Percentiles rank a stretch among this genome's conserved stretches.
phyloP scores from a whole-genome alignment of 2,113 vertebrate genomes.

The Mesoclemmys tuberculata region DNA sequence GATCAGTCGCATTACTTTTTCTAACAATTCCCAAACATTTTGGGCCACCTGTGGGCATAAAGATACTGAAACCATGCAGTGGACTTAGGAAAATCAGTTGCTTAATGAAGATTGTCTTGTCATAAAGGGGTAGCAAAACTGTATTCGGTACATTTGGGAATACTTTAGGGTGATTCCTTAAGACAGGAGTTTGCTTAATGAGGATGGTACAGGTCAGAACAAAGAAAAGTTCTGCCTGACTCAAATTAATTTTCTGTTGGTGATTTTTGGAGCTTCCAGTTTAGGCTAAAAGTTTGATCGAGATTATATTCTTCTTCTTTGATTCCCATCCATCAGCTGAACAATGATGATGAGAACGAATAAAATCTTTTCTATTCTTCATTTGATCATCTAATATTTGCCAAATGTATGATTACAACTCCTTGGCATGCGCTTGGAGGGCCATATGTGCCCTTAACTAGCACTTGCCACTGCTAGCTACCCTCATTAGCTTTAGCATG shows the following conservation, averaged over 20 bases:
- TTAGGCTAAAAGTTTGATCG: neutral
- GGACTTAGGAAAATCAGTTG: neutral
- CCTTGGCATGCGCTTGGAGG: neutral
- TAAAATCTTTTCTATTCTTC: neutral
- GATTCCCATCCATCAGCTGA: neutral
- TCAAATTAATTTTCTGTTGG: neutral
- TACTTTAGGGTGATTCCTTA: neutral
- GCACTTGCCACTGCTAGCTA: neutral
- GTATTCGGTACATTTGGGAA: neutral
- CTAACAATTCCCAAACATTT: neutral
- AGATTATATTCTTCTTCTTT: neutral
- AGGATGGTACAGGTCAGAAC: neutral
- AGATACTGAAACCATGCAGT: neutral
- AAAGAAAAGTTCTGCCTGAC: neutral
- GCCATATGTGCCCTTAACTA: neutral
- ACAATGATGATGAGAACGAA: neutral
- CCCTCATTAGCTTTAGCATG: too few species aligned
- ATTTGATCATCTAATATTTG: neutral
- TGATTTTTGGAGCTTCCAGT: neutral
- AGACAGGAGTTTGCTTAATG: neutral
- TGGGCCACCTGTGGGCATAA: neutral
- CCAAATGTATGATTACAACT: neutral
- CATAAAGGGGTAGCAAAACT: neutral
- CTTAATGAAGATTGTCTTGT: neutral
- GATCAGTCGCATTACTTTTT: neutral